A percentile compares a stretch with the other conserved stretches of the same genome.
Conservation (phyloP, 2,797 vertebrate species). For the Notolabrus celidotus region DNA sequence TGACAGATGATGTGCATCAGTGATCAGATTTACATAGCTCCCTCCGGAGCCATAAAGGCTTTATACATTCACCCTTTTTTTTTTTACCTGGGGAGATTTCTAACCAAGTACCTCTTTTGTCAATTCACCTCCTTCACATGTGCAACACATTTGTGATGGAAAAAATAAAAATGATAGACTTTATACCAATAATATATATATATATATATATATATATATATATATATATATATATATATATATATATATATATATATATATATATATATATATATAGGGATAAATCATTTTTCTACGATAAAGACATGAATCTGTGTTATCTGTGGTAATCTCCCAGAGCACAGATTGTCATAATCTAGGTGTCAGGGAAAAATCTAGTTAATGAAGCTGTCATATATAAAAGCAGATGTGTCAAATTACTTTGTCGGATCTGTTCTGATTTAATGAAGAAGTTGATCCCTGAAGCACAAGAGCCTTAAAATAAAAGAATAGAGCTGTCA, state of each 20-base stretch:
- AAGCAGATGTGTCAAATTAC: conserved; percentile 63
- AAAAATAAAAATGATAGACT: background rate
- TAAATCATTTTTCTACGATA: conserved; percentile 14
- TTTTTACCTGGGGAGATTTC: background rate
- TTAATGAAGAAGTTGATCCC: conserved; percentile 61
- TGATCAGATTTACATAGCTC: background rate
- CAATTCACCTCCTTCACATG: background rate
- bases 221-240: background rate
- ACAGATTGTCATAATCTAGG: conserved; percentile 47
- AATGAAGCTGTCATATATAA: conserved; percentile 68
- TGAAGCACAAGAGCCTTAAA: conserved; percentile 39
- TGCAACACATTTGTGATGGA: background rate
- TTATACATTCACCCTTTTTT: background rate
- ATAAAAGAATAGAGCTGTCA: conserved; percentile 60
- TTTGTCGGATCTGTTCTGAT: conserved; percentile 51
- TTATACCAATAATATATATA: background rate
- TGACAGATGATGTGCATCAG: background rate
- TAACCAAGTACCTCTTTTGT: background rate
- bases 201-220: background rate
- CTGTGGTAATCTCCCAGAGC: conserved; percentile 17
- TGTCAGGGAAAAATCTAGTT: conserved; percentile 45
- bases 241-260: background rate
- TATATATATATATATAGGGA: background rate
- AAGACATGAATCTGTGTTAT: conserved; percentile 2
- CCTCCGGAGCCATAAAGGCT: background rate